These are phyloP conservation scores for Amblyopsis rosae DNA, from an alignment of 2,113 vertebrate species.

Conservation along the genomic window DNA sequence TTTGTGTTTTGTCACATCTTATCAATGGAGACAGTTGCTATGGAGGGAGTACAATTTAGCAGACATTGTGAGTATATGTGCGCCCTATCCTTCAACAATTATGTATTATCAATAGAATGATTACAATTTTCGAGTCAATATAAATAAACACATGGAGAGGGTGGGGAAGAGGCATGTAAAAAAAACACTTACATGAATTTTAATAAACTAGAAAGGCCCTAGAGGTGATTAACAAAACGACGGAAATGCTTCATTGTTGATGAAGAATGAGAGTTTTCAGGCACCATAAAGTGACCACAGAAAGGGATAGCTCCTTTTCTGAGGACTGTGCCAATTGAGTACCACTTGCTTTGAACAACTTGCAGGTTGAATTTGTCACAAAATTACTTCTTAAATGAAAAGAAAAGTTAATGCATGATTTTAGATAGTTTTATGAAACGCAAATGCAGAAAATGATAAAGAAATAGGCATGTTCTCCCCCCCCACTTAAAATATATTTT, in stretches of 20 bases:
- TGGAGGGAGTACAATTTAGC: slow-evolving; percentile 68
- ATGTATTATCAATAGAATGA: slow-evolving; percentile 67
- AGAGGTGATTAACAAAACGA: slow-evolving; percentile 75
- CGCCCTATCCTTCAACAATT: slow-evolving; percentile 67
- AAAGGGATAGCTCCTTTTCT: slow-evolving; percentile 40
- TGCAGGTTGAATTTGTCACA: background rate
- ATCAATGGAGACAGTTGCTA: slow-evolving; percentile 75
- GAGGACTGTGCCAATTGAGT: slow-evolving; percentile 52
- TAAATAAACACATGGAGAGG: slow-evolving; percentile 46
- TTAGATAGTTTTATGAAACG: too few relatives aligned
- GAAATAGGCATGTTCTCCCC: too few relatives aligned
- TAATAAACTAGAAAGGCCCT: slow-evolving; percentile 65
- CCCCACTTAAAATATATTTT: too few relatives aligned
- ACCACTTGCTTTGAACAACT: slow-evolving; percentile 47
- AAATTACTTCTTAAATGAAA: too few relatives aligned
- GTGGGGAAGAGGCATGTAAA: slow-evolving; percentile 56
- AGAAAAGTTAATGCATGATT: too few relatives aligned
- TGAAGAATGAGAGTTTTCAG: slow-evolving; percentile 63
- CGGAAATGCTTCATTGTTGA: slow-evolving; percentile 66
- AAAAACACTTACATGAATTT: slow-evolving; percentile 64
- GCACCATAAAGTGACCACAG: slow-evolving; percentile 69
- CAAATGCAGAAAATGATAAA: too few relatives aligned
- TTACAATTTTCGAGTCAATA: slow-evolving; percentile 74
- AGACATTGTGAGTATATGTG: slow-evolving; percentile 61
- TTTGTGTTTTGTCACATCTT: slow-evolving; percentile 72